Conservation (phyloP, 2,797 vertebrate genomes). For the Carduelis carduelis region DNA sequence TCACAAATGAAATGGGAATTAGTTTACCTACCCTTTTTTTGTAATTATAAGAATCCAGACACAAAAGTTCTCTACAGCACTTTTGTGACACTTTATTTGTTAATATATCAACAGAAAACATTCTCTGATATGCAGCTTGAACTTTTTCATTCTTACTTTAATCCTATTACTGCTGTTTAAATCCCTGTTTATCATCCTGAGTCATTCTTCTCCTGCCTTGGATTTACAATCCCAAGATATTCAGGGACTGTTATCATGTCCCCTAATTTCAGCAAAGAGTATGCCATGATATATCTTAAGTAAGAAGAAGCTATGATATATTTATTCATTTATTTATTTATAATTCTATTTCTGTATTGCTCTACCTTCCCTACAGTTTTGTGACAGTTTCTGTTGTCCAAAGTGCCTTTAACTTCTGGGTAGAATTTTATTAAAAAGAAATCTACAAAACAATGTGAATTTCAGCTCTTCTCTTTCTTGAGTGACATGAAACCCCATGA, state of each 20-base stretch:
- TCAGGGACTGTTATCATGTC: not conserved
- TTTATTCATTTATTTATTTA: not conserved
- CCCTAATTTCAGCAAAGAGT: not conserved
- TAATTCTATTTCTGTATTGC: not conserved
- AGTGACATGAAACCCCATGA: not conserved
- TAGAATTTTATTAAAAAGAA: not conserved
- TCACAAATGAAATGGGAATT: not conserved
- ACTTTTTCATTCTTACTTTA: conserved; percentile 10
- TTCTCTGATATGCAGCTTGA: not conserved
- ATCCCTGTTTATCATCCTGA: not conserved
- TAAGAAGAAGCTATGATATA: not conserved
- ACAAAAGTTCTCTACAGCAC: not conserved
- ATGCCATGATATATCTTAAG: not conserved
- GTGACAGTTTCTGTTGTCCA: not conserved
- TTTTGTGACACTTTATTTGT: not conserved
- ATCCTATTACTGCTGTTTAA: not conserved
- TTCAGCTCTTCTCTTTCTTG: not conserved
- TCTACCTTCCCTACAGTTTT: not conserved
- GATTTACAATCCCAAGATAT: not conserved
- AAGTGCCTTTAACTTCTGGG: not conserved
- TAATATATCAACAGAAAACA: not conserved
- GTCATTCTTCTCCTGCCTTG: not conserved
- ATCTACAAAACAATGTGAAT: not conserved
- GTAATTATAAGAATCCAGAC: not conserved
- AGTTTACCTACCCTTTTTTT: not conserved